Percentiles rank a stretch among this genome's conserved stretches.
phyloP scores from a whole-genome alignment of 1,140 invertebrate genomes.

The Cataglyphis hispanica region DNA sequence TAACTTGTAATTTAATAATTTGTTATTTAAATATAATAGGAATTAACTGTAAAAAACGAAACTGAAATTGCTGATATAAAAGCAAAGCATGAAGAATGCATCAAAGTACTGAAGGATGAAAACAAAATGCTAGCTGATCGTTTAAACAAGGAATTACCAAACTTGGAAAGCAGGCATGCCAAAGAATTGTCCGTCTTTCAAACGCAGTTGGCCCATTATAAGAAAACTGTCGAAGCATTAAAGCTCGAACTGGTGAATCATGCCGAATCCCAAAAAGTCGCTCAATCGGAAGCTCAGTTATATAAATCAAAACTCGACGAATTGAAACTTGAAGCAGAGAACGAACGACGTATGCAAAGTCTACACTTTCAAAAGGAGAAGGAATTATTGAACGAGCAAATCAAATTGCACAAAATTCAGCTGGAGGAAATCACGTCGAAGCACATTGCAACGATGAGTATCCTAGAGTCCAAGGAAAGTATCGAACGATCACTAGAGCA shows the following conservation, averaged over 20 bases:
- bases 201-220: slow-evolving; percentile 79
- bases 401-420: slow-evolving; percentile 81
- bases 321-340: slow-evolving; percentile 71
- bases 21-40: slow-evolving; percentile 66
- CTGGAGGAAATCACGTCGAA: slow-evolving; percentile 83
- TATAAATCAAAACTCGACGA: slow-evolving; percentile 76
- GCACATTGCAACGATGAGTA: slow-evolving; percentile 78
- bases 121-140: slow-evolving; percentile 76
- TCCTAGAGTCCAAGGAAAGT: slow-evolving; percentile 84
- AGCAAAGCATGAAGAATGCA: slow-evolving; percentile 77
- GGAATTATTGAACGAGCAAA: slow-evolving; percentile 79
- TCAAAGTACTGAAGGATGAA: slow-evolving; percentile 77
- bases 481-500: slow-evolving; percentile 82
- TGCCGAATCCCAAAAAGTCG: slow-evolving; percentile 73
- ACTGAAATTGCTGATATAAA: slow-evolving; percentile 74
- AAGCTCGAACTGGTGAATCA: slow-evolving; percentile 80
- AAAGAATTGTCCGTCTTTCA: slow-evolving; percentile 83
- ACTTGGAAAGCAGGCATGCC: slow-evolving; percentile 80
- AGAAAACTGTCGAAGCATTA: slow-evolving; percentile 81
- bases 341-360: slow-evolving; percentile 56
- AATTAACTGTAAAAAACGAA: slow-evolving; percentile 75
- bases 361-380: slow-evolving; percentile 77
- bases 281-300: slow-evolving; percentile 74
- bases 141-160: slow-evolving; percentile 76
- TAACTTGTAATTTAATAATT: background rate